These are phyloP conservation scores for Brassicogethes aeneus DNA, from an alignment of 2,888 invertebrate species.

Conservation along the genomic window DNA sequence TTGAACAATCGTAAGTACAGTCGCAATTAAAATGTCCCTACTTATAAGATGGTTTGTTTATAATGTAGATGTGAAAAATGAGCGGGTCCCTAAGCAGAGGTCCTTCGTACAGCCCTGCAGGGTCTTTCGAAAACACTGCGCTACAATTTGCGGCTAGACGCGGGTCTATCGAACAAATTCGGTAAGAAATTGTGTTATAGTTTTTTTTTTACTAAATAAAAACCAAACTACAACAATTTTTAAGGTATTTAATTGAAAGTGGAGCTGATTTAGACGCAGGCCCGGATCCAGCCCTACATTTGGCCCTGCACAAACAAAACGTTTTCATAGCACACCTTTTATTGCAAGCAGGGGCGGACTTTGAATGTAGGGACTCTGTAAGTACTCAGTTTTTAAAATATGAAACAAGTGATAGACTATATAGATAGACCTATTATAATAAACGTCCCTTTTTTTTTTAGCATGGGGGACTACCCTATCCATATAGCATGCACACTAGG, in stretches of 20 bases:
- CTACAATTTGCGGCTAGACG: constrained; percentile 33
- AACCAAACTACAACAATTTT: no score
- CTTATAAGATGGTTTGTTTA: no score
- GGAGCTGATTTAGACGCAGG: constrained; percentile 37
- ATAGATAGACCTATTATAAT: no score
- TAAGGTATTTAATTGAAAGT: constrained; percentile 35
- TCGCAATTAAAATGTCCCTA: no score
- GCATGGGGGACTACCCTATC: constrained; percentile 52
- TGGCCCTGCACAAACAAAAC: constrained; percentile 49
- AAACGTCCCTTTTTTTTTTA: constrained; percentile 28
- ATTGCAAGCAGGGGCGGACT: constrained; percentile 51
- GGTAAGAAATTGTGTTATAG: constrained; percentile 22
- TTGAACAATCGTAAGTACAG: no score
- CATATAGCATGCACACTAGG: constrained; percentile 51
- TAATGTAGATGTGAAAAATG: constrained; percentile 3
- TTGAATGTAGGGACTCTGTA: constrained; percentile 46
- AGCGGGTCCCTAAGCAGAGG: constrained; percentile 22
- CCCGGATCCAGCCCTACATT: constrained; percentile 49
- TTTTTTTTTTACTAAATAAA: no score
- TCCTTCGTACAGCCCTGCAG: constrained; percentile 30
- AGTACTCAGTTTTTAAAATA: no score
- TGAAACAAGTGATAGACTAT: no score
- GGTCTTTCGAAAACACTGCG: constrained; percentile 31
- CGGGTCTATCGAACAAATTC: constrained; percentile 33
- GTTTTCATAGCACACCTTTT: constrained; percentile 48